Base-by-base conservation (phyloP, 2,888 invertebrate genomes). In the Spicauda simplicius region DNA sequence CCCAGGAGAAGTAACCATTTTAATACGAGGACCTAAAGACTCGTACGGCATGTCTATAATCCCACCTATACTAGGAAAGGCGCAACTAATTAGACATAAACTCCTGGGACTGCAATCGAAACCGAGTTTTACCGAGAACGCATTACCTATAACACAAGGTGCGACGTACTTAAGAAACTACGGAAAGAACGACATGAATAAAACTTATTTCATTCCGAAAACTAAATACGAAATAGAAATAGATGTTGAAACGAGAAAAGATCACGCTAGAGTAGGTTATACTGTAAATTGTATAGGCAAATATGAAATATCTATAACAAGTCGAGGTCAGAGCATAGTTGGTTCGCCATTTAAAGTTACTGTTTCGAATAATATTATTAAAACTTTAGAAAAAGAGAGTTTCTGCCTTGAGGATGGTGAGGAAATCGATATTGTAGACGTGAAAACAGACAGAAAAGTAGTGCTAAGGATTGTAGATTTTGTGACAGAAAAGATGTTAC, bases 271-370 rank as follows among this genome's bases (percentile, higher is more conserved):
- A 84, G 82, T 95, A 52, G 85, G 86, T 50, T 95, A 94, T 70
- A 81, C 84, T 1, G 94, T 94, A 0, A 87, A 83, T 55, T 80
- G 88, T 70, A 89, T 91, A 76, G 95, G 95, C 3, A 91, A 91
- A 77, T 94, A 95, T 76, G 93, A 94, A 81, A 86, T 95, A 48
- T 93, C 90, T 37, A 88, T 95, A 54, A 93, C 94, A 16, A 94
- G 93, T 64, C 90, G 94, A 78, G 94, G 94, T 0, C 92, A 93
- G 77, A 88, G 91, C 74, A 87, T 95, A 52, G 90, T 92, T 41
- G 95, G 95, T n/a, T 95, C 95, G 20, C 95, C 95, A 0, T 95
- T 93, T 75, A 81, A 81, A 63, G 86, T 95, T 4, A 93, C 87
- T 65, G 91, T 94, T 19, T 84, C 88, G 3, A 79, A 85, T 64